Percentiles rank a stretch among this genome's conserved stretches.
Evolutionary conservation across 1,140 invertebrate genomes (phyloP).

Genomic region (Zaprionus nigranus): DNA sequence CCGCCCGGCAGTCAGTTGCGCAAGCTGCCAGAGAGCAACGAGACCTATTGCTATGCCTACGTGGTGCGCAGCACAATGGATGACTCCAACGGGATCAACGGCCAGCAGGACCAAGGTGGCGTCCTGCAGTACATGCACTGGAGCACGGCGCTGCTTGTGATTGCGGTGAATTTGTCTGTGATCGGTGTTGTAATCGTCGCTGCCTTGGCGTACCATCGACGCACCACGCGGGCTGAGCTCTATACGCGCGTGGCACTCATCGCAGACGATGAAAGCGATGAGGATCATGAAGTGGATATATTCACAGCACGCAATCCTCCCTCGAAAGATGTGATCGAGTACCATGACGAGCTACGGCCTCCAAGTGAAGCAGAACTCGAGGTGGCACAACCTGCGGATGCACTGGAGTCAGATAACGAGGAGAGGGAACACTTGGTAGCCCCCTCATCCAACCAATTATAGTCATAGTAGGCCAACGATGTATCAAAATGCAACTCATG

Average conservation of each 20-base stretch:
- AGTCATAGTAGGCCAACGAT: conserved; percentile 14
- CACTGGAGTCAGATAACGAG: background rate
- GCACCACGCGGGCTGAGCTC: conserved; percentile 16
- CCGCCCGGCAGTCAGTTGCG: conserved; percentile 70
- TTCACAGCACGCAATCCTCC: conserved; percentile 32
- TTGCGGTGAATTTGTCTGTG: conserved; percentile 45
- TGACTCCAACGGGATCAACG: conserved; percentile 18
- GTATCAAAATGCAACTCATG: conserved; percentile 7
- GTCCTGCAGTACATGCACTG: conserved; percentile 36
- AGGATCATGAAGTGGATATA: conserved; percentile 57
- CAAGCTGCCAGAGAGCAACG: conserved; percentile 51
- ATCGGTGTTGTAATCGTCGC: conserved; percentile 53
- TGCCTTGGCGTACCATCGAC: conserved; percentile 44
- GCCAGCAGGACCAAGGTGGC: background rate
- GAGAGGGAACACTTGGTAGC: conserved; percentile 7
- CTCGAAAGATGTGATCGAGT: conserved; percentile 30
- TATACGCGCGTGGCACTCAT: conserved; percentile 66
- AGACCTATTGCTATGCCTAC: conserved; percentile 71
- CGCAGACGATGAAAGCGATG: conserved; percentile 58
- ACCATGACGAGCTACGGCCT: conserved; percentile 49
- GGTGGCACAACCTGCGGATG: background rate
- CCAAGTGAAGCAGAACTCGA: conserved; percentile 4
- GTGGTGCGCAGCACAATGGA: conserved; percentile 73
- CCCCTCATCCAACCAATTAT: background rate
- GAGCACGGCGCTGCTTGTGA: conserved; percentile 46